Evolutionary conservation across 2,888 invertebrate species (phyloP), one percentile per base, ranked within the genome.

Genomic region (Hecatera dysodea): DNA sequence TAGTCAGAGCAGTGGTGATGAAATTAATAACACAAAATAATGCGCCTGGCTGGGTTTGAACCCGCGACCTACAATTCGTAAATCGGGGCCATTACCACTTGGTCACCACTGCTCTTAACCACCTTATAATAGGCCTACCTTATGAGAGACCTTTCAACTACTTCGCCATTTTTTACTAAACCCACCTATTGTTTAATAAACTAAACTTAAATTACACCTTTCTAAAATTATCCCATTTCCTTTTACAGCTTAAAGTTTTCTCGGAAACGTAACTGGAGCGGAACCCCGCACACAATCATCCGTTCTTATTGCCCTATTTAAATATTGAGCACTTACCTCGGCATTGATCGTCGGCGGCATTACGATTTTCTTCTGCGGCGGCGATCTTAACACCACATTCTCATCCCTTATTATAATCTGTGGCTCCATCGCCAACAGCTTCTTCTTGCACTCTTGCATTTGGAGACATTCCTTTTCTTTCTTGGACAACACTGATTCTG

Each of bases 401-500:
- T 96, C 96, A 67, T 96, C 96, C 60, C 96, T 88, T 67, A 96
- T 95, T 65, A 96, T 95, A 2, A 96, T 93, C 87, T 95, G 96
- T 2, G 95, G 95, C 71, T 96, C 96, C 92, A 95, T 96, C 0
- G 93, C 95, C 67, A 96, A 80, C 29, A 96, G 86, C 50, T 95
- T 95, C 87, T 95, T 96, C 89, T 96, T 96, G 78, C 96, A 96
- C 81, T 96, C 95, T 75, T 95, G 95, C 95, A 95, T 94, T 76
- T 95, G 95, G 1, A 95, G 87, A 59, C 93, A 92, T 78, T 95
- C 95, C 67, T 95, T 95, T 27, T 96, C 96, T 74, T 95, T 96
- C 82, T 92, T 92, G 3, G 96, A 96, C 4, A 95, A 72, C 61
- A 96, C 94, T 0, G 96, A 96, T 73, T 96, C 96, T 0, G 96